These are phyloP conservation scores for Tipula vernalis DNA, from an alignment of 2,888 invertebrate genomes.

Conservation along the genomic window DNA sequence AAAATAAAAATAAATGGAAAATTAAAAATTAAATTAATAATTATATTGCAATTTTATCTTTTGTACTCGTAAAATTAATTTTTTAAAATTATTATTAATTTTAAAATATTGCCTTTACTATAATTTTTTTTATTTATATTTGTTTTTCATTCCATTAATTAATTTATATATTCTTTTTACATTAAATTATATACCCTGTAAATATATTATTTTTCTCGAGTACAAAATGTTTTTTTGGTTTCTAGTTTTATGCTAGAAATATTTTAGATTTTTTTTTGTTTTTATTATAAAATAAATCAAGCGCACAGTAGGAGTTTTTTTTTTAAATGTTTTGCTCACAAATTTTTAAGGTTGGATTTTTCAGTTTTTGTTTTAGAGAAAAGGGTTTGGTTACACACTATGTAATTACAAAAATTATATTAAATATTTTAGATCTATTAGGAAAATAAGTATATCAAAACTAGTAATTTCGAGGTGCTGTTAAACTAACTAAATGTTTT, in stretches of 20 bases:
- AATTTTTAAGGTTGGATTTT: not conserved
- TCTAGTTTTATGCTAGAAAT: not conserved
- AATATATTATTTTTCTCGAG: not conserved
- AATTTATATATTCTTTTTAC: not conserved
- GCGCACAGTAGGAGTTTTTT: not conserved
- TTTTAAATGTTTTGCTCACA: not conserved
- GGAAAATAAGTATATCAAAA: not conserved
- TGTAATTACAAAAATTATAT: not conserved
- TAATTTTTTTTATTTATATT: not conserved
- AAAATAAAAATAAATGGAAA: not conserved
- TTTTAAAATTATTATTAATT: not conserved
- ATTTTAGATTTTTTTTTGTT: not conserved
- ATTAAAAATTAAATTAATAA: not conserved
- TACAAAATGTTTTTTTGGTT: not conserved
- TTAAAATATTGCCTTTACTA: not conserved
- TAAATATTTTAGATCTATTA: not conserved
- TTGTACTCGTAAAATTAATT: not conserved
- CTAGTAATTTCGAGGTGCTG: not conserved
- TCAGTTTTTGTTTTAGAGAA: not conserved
- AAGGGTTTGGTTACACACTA: not conserved
- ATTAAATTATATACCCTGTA: constrained; percentile 4
- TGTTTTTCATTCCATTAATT: not conserved
- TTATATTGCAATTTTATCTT: not conserved
- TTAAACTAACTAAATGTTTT: not conserved
- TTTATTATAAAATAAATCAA: not conserved